A percentile compares a stretch with the other conserved stretches of the same genome.
phyloP scores from a whole-genome alignment of 1,140 invertebrate species.

The Rhyacophila brunnea region DNA sequence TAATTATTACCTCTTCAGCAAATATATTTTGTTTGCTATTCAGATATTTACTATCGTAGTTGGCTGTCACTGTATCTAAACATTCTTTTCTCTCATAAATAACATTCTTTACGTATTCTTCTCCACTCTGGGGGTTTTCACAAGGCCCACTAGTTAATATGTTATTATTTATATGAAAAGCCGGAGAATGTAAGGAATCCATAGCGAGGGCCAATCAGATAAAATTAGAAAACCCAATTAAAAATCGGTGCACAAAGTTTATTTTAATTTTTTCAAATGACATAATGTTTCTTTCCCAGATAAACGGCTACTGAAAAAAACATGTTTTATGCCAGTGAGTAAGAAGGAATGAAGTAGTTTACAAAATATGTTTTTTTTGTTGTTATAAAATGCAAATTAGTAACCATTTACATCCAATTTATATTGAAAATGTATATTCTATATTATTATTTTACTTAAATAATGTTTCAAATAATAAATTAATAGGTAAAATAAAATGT shows the following conservation, averaged over 20 bases:
- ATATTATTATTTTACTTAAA: no score
- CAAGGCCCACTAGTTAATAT: neutral
- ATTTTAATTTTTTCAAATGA: no score
- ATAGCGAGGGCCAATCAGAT: neutral
- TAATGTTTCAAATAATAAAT: no score
- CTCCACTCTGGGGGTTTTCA: slow-evolving; percentile 19
- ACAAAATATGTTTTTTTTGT: no score
- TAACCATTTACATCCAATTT: no score
- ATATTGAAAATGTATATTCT: no score
- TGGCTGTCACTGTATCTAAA: slow-evolving; percentile 15
- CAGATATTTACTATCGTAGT: slow-evolving; percentile 6
- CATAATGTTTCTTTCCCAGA: no score
- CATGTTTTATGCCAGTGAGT: no score
- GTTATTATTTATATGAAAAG: slow-evolving; percentile 14
- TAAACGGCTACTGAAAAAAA: no score
- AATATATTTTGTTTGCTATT: slow-evolving; percentile 28
- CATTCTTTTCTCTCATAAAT: slow-evolving; percentile 25
- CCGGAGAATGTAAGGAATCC: slow-evolving; percentile 15
- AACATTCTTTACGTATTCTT: slow-evolving; percentile 29
- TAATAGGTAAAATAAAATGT: no score
- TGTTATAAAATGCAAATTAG: no score
- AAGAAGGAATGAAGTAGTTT: no score
- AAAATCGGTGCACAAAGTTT: neutral
- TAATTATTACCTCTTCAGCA: slow-evolving; percentile 14
- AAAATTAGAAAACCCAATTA: neutral